Evolutionary conservation across 2,113 vertebrate genomes (phyloP), one percentile per base, ranked within the genome.

Genomic region (Datnioides undecimradiatus): DNA sequence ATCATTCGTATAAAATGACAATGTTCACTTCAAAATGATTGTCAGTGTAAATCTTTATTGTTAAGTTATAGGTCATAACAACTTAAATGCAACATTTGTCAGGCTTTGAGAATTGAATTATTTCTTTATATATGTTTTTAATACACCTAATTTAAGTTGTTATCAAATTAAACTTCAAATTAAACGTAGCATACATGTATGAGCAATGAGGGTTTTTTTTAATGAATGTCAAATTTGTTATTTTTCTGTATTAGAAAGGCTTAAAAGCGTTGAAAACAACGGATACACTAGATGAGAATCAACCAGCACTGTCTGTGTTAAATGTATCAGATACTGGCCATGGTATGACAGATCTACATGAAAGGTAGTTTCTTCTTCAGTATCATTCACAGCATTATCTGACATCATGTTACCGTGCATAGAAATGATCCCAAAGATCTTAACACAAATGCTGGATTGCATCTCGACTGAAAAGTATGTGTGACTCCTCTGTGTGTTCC

Each of bases 401-500:
- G n/a, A n/a, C n/a, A n/a, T n/a, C n/a, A n/a, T n/a, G n/a, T n/a
- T n/a, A n/a, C n/a, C n/a, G n/a, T n/a, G n/a, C n/a, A n/a, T n/a
- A n/a, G n/a, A n/a, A n/a, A n/a, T n/a, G n/a, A n/a, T n/a, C n/a
- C n/a, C n/a, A n/a, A n/a, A n/a, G n/a, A n/a, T n/a, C n/a, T n/a
- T n/a, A n/a, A n/a, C n/a, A n/a, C n/a, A n/a, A n/a, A n/a, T n/a
- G n/a, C n/a, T n/a, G n/a, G n/a, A n/a, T n/a, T 21, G 5, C 14
- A 2, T 45, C 46, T 40, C 4, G 29, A 3, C n/a, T 41, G 13
- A 34, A 16, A 64, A 4, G n/a, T n/a, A n/a, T 55, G 6, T 31
- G 25, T 33, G 41, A 23, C 48, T 45, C 46, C 27, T 59, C 33
- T 46, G 16, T 23, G 21, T 82, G 34, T 82, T 43, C 69, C 43